These are phyloP conservation scores for Hippoglossus hippoglossus DNA, from an alignment of 2,797 vertebrate species.

Conservation along the genomic window DNA sequence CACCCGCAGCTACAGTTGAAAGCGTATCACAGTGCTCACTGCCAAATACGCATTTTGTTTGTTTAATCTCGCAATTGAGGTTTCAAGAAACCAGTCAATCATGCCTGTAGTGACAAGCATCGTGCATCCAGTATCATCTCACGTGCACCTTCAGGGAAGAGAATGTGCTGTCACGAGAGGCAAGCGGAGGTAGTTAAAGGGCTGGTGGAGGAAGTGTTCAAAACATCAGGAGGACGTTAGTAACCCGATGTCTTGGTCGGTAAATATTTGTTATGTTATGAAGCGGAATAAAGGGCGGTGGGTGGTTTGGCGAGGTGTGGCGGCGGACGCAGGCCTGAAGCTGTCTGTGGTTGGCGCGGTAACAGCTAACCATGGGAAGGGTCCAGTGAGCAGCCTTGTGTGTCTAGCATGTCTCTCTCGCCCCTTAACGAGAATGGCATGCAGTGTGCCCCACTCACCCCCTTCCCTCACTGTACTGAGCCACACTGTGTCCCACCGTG, in stretches of 20 bases:
- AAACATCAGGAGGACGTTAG: slow-evolving; percentile 32
- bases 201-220: slow-evolving; percentile 13
- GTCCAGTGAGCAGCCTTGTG: slow-evolving; percentile 56
- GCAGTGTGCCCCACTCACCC: slow-evolving; percentile 59
- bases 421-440: slow-evolving; percentile 79
- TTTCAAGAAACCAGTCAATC: slow-evolving; percentile 44
- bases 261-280: slow-evolving; percentile 20
- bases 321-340: slow-evolving; percentile 2
- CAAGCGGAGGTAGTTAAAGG: slow-evolving; percentile 1
- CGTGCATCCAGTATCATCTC: slow-evolving; percentile 35
- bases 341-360: slow-evolving; percentile 48
- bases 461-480: slow-evolving; percentile 77
- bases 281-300: slow-evolving; percentile 12
- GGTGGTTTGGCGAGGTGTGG: slow-evolving; percentile 18
- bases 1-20: slow-evolving; percentile 51
- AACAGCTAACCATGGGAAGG: slow-evolving; percentile 62
- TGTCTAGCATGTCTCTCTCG: slow-evolving; percentile 69
- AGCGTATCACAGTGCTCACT: slow-evolving; percentile 23
- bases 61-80: slow-evolving; percentile 51
- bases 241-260: slow-evolving; percentile 2
- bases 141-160: slow-evolving; percentile 7
- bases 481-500: slow-evolving; percentile 70
- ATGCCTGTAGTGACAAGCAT: slow-evolving; percentile 53
- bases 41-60: slow-evolving; percentile 51
- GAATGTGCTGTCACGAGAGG: slow-evolving; percentile 15